Base-by-base conservation (phyloP, 2,888 invertebrate species). In the Philereme vetulata region DNA sequence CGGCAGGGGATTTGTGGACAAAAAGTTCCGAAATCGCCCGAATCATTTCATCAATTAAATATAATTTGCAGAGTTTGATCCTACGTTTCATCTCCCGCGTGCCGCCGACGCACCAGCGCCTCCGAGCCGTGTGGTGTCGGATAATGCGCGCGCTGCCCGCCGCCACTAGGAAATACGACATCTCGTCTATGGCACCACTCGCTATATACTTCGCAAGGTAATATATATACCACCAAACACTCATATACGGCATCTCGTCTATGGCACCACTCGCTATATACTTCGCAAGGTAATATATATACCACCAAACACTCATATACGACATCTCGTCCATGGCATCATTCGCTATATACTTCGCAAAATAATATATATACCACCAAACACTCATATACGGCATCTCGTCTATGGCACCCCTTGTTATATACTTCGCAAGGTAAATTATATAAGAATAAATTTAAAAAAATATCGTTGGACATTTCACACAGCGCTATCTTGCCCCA, bases 81-180 rank as follows among this genome's bases (percentile, higher is more conserved):
- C 85, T 94, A 35, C 93, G 97, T 60, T 93, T 96, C 74, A 86
- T 96, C 79, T 90, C 94, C 0, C 94, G 94, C 56, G 86, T 94
- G 61, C 86, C 86, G 4, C 73, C 88, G 1, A 74, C 85, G 2
- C 94, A 94, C 35, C 35, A 35, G 35, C 35, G 35, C 35, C 35
- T 35, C 5, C 35, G 35, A 5, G 35, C 5, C 35, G 35, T 35
- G 35, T 35, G 35, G 35, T 35, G 21, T 21, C 92, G 92, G 46
- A 85, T 94, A 46, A 80, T 95, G 67, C 87, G 94, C 42, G 93
- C 94, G 54, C 78, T 95, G 62, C 93, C 94, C 0, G 69, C 89
- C 6, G 95, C 5, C 84, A 95, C 9, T 10, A n/a, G 10, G 94
- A 95, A 40, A 9, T 40, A 40, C 79, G 90, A 93, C 50, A 88